Conservation (phyloP, 2,797 vertebrate genomes). For the Selene dorsalis region DNA sequence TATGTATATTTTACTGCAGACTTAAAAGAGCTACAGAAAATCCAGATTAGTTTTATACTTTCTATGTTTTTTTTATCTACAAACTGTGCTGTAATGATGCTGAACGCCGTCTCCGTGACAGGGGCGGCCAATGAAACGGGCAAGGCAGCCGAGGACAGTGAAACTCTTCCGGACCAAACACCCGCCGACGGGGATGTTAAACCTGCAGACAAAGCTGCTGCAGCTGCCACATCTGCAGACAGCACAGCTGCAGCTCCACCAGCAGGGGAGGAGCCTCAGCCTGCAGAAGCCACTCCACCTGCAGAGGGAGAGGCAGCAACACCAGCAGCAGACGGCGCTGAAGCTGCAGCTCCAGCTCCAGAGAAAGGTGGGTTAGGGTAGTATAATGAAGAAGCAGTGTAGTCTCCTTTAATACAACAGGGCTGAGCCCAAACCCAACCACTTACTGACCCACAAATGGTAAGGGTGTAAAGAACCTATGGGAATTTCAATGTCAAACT, state of each 20-base stretch:
- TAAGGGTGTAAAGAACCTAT: too few species aligned
- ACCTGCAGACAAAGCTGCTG: slow-evolving; percentile 43
- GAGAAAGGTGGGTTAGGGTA: slow-evolving; percentile 61
- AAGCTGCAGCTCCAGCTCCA: slow-evolving; percentile 40
- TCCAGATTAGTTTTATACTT: neutral
- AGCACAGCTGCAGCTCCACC: slow-evolving; percentile 45
- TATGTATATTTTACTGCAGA: neutral
- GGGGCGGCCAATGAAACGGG: slow-evolving; percentile 72
- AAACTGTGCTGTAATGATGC: neutral
- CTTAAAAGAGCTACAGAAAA: neutral
- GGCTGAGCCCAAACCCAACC: neutral
- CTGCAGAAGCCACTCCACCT: slow-evolving; percentile 27
- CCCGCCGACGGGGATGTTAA: slow-evolving; percentile 36
- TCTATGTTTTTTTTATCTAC: neutral
- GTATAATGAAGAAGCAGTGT: neutral
- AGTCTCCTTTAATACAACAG: neutral
- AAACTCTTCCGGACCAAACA: slow-evolving; percentile 78
- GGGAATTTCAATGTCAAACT: neutral
- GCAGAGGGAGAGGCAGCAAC: slow-evolving; percentile 15
- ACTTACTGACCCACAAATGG: too few species aligned
- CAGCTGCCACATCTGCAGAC: slow-evolving; percentile 36
- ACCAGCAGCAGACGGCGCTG: slow-evolving; percentile 30
- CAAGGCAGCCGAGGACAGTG: slow-evolving; percentile 74
- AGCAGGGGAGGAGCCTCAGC: slow-evolving; percentile 43
- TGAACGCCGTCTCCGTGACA: slow-evolving; percentile 42